Evolutionary conservation across 2,888 invertebrate species (phyloP).

Genomic region (Pedicia rivosa): DNA sequence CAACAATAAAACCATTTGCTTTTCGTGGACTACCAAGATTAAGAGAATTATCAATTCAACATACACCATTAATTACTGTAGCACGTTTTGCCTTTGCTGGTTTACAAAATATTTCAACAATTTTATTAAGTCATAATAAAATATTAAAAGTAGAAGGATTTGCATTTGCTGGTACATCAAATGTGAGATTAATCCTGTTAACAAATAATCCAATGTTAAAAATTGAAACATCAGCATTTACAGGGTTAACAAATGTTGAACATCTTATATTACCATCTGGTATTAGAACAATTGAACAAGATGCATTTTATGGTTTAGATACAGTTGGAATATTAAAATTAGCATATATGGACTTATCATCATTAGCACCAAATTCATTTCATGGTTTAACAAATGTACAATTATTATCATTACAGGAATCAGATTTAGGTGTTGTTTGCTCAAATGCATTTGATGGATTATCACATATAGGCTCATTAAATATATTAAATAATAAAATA

Average conservation of each 20-base stretch:
- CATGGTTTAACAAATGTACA: slow-evolving; percentile 60
- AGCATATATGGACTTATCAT: slow-evolving; percentile 68
- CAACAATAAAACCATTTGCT: slow-evolving; percentile 66
- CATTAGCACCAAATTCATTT: slow-evolving; percentile 54
- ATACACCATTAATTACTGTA: slow-evolving; percentile 66
- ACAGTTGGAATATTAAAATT: slow-evolving; percentile 67
- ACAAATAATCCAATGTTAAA: slow-evolving; percentile 71
- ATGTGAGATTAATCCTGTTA: slow-evolving; percentile 64
- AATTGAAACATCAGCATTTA: slow-evolving; percentile 69
- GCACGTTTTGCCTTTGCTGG: slow-evolving; percentile 74
- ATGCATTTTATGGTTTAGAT: slow-evolving; percentile 67
- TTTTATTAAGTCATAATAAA: slow-evolving; percentile 51
- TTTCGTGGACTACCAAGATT: slow-evolving; percentile 70
- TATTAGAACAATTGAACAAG: slow-evolving; percentile 55
- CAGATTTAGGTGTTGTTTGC: slow-evolving; percentile 60
- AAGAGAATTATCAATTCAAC: slow-evolving; percentile 66
- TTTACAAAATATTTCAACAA: slow-evolving; percentile 60
- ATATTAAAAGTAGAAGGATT: slow-evolving; percentile 55
- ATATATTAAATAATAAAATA: slow-evolving; percentile 72
- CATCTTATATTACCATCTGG: slow-evolving; percentile 73
- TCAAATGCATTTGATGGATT: slow-evolving; percentile 64
- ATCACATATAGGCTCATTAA: slow-evolving; percentile 50
- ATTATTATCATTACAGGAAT: slow-evolving; percentile 61
- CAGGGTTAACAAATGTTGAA: slow-evolving; percentile 66
- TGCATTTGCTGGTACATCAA: slow-evolving; percentile 76